phyloP scores from a whole-genome alignment of 1,140 invertebrate genomes.

The Lepidurus arcticus region DNA sequence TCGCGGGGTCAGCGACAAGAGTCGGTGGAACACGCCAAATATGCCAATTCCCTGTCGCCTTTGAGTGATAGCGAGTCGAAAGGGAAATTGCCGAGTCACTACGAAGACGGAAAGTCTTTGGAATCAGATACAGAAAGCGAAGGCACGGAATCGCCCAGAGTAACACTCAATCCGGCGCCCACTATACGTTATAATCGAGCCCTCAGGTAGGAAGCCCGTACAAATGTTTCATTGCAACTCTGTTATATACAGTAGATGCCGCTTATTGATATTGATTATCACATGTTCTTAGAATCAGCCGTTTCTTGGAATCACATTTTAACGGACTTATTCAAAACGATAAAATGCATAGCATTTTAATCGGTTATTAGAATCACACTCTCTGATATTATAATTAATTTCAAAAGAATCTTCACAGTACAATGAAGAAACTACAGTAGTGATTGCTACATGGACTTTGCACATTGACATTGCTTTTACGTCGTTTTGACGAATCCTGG shows the following conservation, averaged over 20 bases:
- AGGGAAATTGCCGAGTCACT: conserved; percentile 35
- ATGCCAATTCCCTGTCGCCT: conserved; percentile 26
- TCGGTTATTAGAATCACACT: too few species aligned
- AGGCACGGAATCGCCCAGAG: neutral
- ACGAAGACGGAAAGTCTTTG: conserved; percentile 36
- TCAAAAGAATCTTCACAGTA: too few species aligned
- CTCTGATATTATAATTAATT: too few species aligned
- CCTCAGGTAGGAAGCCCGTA: conserved; percentile 43
- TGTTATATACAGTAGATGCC: neutral
- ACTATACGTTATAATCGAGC: conserved; percentile 46
- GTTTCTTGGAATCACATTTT: too few species aligned
- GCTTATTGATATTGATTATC: too few species aligned
- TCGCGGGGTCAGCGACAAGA: neutral
- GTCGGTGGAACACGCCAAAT: conserved; percentile 32
- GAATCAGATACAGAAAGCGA: conserved; percentile 33
- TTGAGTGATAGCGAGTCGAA: conserved; percentile 33
- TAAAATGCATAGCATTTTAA: too few species aligned
- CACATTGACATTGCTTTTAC: too few species aligned
- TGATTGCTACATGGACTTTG: too few species aligned
- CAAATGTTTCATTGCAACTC: neutral
- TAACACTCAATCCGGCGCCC: conserved; percentile 35
- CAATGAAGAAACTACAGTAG: too few species aligned
- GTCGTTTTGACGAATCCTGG: too few species aligned
- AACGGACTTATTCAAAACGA: too few species aligned
- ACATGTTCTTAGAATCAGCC: too few species aligned